These are phyloP conservation scores for Mirza zaza DNA, from an alignment of 2,113 vertebrate genomes.

Conservation along the genomic window DNA sequence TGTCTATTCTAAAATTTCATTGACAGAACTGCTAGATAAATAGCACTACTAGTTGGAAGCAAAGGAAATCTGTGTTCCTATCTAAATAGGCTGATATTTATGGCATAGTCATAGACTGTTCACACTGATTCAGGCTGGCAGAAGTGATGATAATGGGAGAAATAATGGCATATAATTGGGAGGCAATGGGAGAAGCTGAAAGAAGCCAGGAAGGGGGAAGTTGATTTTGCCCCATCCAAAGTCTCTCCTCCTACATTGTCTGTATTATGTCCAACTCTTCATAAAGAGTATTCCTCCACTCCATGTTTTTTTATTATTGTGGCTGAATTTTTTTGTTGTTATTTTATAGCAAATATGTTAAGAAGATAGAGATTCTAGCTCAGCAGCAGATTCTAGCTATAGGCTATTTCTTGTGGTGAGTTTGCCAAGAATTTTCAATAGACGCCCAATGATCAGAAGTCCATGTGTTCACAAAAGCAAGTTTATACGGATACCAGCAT, in stretches of 20 bases:
- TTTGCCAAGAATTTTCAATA: not conserved
- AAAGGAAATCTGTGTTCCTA: not conserved
- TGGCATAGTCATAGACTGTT: not conserved
- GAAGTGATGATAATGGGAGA: not conserved
- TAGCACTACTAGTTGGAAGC: not conserved
- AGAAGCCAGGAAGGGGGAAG: not conserved
- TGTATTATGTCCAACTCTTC: not conserved
- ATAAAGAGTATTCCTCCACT: too few relatives aligned
- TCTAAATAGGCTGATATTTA: not conserved
- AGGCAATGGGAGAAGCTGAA: not conserved
- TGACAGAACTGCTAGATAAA: not conserved
- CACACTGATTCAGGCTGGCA: not conserved
- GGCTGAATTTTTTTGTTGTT: not conserved
- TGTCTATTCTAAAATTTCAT: conserved; percentile 23
- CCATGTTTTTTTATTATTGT: not conserved
- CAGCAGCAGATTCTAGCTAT: not conserved
- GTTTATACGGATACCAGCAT: not conserved
- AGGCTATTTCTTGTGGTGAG: not conserved
- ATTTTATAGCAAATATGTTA: not conserved
- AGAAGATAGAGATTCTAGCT: not conserved
- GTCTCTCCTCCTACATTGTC: not conserved
- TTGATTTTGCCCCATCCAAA: not conserved
- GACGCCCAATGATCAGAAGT: not conserved
- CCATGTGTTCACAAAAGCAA: not conserved
- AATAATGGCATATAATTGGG: not conserved